phyloP scores from a whole-genome alignment of 2,888 invertebrate genomes.

The Exocentrus adspersus region DNA sequence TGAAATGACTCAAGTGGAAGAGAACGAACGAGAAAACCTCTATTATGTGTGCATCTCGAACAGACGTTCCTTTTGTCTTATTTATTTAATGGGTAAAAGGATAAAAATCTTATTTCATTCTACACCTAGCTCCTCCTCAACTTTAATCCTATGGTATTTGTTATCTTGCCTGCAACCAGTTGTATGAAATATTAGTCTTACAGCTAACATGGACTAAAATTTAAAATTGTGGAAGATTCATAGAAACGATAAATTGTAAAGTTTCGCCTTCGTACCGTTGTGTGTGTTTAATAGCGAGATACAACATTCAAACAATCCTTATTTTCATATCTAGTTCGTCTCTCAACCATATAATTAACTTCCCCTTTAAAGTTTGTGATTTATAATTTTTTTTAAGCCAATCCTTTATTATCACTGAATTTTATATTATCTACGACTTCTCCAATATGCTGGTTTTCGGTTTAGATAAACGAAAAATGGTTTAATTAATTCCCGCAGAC shows the following conservation, averaged over 20 bases:
- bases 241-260: too few species aligned
- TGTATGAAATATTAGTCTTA: too few species aligned
- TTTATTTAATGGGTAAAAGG: slow-evolving; percentile 4
- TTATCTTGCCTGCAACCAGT: not conserved
- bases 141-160: not conserved
- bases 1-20: slow-evolving; percentile 1
- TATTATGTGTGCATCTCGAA: slow-evolving; percentile 13
- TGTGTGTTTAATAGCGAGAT: too few species aligned
- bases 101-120: not conserved
- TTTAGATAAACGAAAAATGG: slow-evolving; percentile 6
- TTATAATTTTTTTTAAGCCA: too few species aligned
- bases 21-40: slow-evolving; percentile 2
- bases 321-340: too few species aligned
- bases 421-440: not conserved
- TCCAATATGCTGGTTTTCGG: not conserved
- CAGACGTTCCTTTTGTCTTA: not conserved
- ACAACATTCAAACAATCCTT: too few species aligned
- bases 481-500: slow-evolving; percentile 16
- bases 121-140: not conserved
- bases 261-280: too few species aligned
- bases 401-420: too few species aligned
- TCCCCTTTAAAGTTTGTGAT: too few species aligned
- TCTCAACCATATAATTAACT: too few species aligned
- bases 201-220: not conserved
- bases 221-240: too few species aligned